Percentiles rank a stretch among this genome's conserved stretches.
These are phyloP conservation scores for Agriotes lineatus DNA, from an alignment of 2,888 invertebrate genomes.

Conservation along the genomic window DNA sequence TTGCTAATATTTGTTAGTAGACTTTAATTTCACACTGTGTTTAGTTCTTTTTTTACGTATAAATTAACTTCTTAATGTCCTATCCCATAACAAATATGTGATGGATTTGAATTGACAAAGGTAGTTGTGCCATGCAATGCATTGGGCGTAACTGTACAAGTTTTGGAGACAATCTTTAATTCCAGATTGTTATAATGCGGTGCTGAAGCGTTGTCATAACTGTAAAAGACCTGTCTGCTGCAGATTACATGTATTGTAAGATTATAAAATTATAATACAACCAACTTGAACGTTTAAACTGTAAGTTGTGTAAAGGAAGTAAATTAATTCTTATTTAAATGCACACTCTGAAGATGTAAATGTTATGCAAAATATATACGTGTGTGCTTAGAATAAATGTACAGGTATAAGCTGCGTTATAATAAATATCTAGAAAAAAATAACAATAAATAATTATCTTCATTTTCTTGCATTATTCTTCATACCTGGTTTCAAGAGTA, in stretches of 20 bases:
- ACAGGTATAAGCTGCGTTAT: constrained; percentile 36
- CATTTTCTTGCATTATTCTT: no score
- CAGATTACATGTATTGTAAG: background rate
- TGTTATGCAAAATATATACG: constrained; percentile 41
- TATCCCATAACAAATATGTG: constrained; percentile 10
- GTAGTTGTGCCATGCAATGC: constrained; percentile 1
- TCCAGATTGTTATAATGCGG: background rate
- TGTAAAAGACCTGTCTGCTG: background rate
- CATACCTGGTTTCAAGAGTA: no score
- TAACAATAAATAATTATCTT: constrained; percentile 22
- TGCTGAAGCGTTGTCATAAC: background rate
- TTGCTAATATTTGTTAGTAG: constrained; percentile 23
- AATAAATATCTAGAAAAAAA: constrained; percentile 28
- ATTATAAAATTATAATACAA: background rate
- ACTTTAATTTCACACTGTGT: constrained; percentile 9
- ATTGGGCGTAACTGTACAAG: no score
- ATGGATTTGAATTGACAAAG: constrained; percentile 15
- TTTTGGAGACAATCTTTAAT: no score
- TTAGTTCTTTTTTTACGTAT: constrained; percentile 19
- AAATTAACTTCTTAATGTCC: constrained; percentile 5
- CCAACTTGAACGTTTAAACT: constrained; percentile 6
- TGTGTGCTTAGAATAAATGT: constrained; percentile 46
- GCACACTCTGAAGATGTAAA: constrained; percentile 46
- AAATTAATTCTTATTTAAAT: constrained; percentile 26
- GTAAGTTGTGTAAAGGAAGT: constrained; percentile 6